Evolutionary conservation across 2,888 invertebrate genomes (phyloP).

Genomic region (Leptopilina syphax): DNA sequence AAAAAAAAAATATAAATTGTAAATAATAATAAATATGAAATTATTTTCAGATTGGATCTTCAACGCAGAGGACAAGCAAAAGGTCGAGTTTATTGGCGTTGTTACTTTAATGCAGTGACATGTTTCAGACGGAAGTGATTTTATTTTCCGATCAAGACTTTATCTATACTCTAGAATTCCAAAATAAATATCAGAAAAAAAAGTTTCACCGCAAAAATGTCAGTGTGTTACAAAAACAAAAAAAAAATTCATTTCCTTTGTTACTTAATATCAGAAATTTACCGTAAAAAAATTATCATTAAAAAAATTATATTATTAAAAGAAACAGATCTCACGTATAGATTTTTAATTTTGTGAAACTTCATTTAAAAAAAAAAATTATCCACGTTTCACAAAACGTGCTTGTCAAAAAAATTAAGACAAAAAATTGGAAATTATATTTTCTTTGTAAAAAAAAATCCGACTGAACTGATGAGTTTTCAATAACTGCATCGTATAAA

Average conservation of each 20-base stretch:
- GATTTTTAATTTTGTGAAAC: neutral
- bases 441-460: neutral
- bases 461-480: slow-evolving; percentile 9
- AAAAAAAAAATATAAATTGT: no score
- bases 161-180: neutral
- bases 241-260: neutral
- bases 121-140: slow-evolving; percentile 83
- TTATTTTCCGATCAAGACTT: slow-evolving; percentile 41
- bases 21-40: neutral
- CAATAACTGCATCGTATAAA: neutral
- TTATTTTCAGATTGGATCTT: slow-evolving; percentile 83
- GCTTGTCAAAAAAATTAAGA: neutral
- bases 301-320: neutral
- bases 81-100: slow-evolving; percentile 87
- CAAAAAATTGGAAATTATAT: neutral
- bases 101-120: slow-evolving; percentile 94
- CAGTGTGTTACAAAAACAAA: slow-evolving; percentile 17
- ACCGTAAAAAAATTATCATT: neutral
- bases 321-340: no score
- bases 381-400: neutral
- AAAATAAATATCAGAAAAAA: neutral
- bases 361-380: neutral
- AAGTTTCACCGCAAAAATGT: slow-evolving; percentile 6
- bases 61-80: slow-evolving; percentile 85
- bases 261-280: slow-evolving; percentile 18